Conservation (phyloP, 2,888 invertebrate genomes). For the Aphidoletes aphidimyza region DNA sequence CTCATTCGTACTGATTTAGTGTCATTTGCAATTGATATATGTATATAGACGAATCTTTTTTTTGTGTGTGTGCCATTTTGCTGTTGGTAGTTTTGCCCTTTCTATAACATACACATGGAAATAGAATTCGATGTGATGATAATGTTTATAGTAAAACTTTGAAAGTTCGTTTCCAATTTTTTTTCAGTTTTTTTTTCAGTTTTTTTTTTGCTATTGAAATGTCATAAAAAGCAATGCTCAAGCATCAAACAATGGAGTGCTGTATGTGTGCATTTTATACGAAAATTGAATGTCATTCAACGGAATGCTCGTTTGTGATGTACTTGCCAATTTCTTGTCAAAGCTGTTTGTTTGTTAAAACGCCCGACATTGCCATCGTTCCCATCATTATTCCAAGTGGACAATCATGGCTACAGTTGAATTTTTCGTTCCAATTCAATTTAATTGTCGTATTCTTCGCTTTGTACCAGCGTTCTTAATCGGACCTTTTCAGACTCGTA, state of each 20-base stretch:
- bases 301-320: background rate
- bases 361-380: background rate
- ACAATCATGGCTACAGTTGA: background rate
- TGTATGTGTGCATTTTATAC: slow-evolving; percentile 34
- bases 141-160: background rate
- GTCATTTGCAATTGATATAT: slow-evolving; percentile 54
- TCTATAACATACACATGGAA: background rate
- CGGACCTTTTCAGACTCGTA: no score
- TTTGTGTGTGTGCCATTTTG: background rate
- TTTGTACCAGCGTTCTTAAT: no score
- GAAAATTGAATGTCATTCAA: slow-evolving; percentile 50
- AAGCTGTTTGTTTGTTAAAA: slow-evolving; percentile 21
- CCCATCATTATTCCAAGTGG: no score
- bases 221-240: slow-evolving; percentile 43
- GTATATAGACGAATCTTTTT: slow-evolving; percentile 25
- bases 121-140: slow-evolving; percentile 7
- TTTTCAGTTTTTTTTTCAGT: background rate
- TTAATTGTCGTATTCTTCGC: background rate
- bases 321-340: background rate
- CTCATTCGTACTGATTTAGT: slow-evolving; percentile 52
- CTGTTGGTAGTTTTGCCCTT: background rate
- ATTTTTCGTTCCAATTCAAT: background rate
- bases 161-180: background rate
- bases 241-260: background rate
- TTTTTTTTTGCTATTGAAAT: slow-evolving; percentile 5